Conservation (phyloP, 2,113 vertebrate species). For the Pseudolaguvia tuberculata region DNA sequence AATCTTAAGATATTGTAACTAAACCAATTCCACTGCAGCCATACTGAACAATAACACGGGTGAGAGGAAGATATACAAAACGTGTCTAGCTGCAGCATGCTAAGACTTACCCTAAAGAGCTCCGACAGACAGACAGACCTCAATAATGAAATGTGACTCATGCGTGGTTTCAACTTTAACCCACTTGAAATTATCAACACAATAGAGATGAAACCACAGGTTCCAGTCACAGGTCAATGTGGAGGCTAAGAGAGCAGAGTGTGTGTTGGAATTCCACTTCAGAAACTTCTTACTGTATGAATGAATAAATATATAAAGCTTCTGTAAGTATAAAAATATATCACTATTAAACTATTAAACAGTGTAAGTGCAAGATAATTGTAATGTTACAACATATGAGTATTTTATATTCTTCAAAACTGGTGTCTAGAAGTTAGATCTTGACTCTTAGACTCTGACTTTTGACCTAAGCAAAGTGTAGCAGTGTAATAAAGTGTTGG, state of each 20-base stretch:
- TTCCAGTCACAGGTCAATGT: neutral
- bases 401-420: too few species aligned
- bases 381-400: too few species aligned
- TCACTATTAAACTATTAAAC: too few species aligned
- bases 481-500: neutral
- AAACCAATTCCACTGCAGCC: neutral
- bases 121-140: slow-evolving; percentile 34
- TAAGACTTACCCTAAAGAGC: slow-evolving; percentile 25
- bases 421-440: too few species aligned
- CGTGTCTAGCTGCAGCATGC: slow-evolving; percentile 17
- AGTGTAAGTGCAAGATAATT: too few species aligned
- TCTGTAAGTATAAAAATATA: neutral
- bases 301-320: too few species aligned
- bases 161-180: slow-evolving; percentile 9
- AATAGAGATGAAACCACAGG: slow-evolving; percentile 20
- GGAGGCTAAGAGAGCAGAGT: neutral
- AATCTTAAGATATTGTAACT: neutral
- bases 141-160: slow-evolving; percentile 31
- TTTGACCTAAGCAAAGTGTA: neutral
- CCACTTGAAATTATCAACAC: slow-evolving; percentile 15
- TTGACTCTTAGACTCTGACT: neutral
- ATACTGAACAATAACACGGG: neutral
- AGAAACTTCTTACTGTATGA: neutral
- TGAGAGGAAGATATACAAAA: neutral
- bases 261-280: neutral